Conservation (phyloP, 2,113 vertebrate species). For the Ploceus nigricollis region DNA sequence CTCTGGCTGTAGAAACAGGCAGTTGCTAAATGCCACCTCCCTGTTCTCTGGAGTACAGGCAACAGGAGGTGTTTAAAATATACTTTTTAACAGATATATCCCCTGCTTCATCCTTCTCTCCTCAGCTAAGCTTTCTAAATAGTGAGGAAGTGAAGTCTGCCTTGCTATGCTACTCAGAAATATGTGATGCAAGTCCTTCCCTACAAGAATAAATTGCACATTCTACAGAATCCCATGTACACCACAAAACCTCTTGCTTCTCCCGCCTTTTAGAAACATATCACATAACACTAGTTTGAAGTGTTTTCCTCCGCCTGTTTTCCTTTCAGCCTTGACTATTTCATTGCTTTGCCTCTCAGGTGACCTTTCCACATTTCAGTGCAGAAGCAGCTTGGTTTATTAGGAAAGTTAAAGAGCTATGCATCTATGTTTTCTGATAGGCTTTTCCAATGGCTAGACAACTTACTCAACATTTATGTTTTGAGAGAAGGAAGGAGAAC, state of each 20-base stretch:
- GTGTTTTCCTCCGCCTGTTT: not conserved
- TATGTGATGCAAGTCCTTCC: not conserved
- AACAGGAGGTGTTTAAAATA: not conserved
- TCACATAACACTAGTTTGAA: not conserved
- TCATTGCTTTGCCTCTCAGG: not conserved
- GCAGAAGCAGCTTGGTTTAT: not conserved
- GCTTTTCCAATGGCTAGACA: not conserved
- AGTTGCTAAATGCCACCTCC: not conserved
- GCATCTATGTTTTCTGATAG: not conserved
- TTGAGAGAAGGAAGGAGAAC: not conserved
- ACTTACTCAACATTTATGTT: not conserved
- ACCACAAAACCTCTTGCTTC: not conserved
- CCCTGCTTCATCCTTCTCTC: not conserved
- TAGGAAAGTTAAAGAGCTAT: not conserved
- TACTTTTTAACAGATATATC: not conserved
- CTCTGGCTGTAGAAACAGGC: not conserved
- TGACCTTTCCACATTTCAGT: constrained; percentile 1
- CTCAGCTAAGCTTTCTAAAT: not conserved
- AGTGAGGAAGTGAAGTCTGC: not conserved
- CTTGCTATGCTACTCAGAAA: not conserved
- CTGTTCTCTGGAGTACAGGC: not conserved
- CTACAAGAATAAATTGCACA: not conserved
- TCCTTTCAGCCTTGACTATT: not conserved
- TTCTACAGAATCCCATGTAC: not conserved
- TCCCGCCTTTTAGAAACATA: not conserved